Evolutionary conservation across 2,797 vertebrate species (phyloP).

Genomic region (Channallabes apus): DNA sequence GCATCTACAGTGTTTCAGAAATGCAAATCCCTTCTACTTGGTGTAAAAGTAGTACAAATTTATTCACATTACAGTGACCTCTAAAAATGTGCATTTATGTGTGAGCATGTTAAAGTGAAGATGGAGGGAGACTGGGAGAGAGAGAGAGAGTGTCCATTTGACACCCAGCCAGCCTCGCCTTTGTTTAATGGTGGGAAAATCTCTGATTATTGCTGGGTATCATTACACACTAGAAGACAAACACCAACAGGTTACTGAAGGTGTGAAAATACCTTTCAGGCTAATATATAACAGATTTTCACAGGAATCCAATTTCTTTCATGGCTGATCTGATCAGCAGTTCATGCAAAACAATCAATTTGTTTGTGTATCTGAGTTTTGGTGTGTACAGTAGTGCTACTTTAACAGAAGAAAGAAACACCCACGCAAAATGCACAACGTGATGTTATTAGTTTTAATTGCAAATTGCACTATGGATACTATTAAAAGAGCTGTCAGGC

Average conservation of each 20-base stretch:
- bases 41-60: constrained; percentile 21
- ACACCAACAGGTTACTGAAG: constrained; percentile 37
- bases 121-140: not conserved
- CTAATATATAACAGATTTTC: constrained; percentile 25
- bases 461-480: constrained; percentile 14
- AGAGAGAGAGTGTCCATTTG: constrained; percentile 14
- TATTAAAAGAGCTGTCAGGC: constrained; percentile 12
- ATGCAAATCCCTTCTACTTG: not conserved
- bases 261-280: constrained; percentile 53
- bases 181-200: constrained; percentile 46
- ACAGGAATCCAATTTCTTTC: constrained; percentile 1
- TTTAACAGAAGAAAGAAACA: not conserved
- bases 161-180: constrained; percentile 54
- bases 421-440: not conserved
- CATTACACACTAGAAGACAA: constrained; percentile 43
- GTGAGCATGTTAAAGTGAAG: not conserved
- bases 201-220: constrained; percentile 41
- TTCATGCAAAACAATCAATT: not conserved
- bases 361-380: not conserved
- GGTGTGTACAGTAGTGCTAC: not conserved
- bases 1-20: not conserved
- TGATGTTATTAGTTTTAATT: constrained; percentile 22
- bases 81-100: constrained; percentile 18
- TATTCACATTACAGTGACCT: constrained; percentile 30
- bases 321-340: not conserved